Conservation (phyloP, 2,888 invertebrate species). For the Pantelozetes paolii region DNA sequence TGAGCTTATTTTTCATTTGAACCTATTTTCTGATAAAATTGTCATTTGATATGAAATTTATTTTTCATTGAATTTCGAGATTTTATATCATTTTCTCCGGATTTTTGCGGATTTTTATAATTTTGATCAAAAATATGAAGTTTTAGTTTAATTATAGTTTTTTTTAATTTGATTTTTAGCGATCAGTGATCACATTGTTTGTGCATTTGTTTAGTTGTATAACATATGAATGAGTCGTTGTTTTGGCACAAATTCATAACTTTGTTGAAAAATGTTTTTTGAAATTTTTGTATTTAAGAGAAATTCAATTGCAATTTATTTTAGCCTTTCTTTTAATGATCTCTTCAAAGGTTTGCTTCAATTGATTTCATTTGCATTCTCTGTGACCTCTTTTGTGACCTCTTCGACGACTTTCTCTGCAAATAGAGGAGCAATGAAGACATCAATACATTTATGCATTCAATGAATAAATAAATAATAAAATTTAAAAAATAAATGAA, state of each 20-base stretch:
- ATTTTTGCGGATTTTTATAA: no score
- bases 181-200: background rate
- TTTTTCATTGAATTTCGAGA: background rate
- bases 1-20: no score
- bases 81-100: background rate
- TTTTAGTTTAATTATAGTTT: background rate
- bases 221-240: background rate
- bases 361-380: background rate
- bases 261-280: background rate
- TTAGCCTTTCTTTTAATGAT: background rate
- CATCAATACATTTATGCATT: background rate
- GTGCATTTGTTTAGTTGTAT: constrained; percentile 6
- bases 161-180: background rate
- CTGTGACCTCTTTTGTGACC: constrained; percentile 15
- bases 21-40: no score
- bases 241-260: constrained; percentile 11
- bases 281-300: background rate
- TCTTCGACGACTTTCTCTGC: constrained; percentile 9
- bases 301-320: background rate
- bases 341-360: background rate
- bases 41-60: no score
- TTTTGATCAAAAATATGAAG: no score
- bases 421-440: background rate
- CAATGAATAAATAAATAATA: no score
- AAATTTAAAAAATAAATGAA: background rate